Conservation (phyloP, 92 coral and sea anemone genomes). For the Plumapathes pennacea region DNA sequence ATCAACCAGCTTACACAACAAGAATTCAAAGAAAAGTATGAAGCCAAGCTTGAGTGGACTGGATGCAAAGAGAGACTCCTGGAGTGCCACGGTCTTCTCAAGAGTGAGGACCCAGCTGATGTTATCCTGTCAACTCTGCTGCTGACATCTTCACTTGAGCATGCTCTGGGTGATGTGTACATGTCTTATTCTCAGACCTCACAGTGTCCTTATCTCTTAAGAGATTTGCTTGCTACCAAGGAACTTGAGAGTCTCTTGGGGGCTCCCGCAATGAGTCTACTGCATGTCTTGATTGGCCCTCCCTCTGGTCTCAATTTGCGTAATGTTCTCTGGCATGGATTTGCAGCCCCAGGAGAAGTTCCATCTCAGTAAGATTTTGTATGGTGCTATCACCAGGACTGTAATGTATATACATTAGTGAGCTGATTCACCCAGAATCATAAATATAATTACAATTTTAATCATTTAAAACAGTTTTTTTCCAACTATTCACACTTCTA, state of each 20-base stretch:
- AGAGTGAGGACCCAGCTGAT: constrained; percentile 43
- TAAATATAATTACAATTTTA: too few species aligned
- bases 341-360: constrained; percentile 71
- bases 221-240: constrained; percentile 61
- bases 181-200: constrained; percentile 26
- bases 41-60: constrained; percentile 69
- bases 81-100: constrained; percentile 54
- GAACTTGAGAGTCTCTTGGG: constrained; percentile 64
- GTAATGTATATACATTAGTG: too few species aligned
- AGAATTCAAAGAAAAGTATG: constrained; percentile 50
- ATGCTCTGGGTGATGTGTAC: constrained; percentile 77
- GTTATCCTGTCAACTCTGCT: constrained; percentile 47
- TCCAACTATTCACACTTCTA: too few species aligned
- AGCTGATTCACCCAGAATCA: too few species aligned
- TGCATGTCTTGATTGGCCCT: constrained; percentile 77
- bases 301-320: constrained; percentile 83
- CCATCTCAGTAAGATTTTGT: constrained; percentile 84
- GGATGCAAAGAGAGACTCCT: constrained; percentile 37
- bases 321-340: constrained; percentile 96
- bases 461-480: too few species aligned
- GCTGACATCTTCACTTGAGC: constrained; percentile 77
- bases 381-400: background rate
- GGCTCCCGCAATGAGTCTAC: constrained; percentile 40
- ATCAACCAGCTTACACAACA: constrained; percentile 19
- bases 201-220: constrained; percentile 68